phyloP scores from a whole-genome alignment of 2,888 invertebrate species.

The Tenthredo mesomela region DNA sequence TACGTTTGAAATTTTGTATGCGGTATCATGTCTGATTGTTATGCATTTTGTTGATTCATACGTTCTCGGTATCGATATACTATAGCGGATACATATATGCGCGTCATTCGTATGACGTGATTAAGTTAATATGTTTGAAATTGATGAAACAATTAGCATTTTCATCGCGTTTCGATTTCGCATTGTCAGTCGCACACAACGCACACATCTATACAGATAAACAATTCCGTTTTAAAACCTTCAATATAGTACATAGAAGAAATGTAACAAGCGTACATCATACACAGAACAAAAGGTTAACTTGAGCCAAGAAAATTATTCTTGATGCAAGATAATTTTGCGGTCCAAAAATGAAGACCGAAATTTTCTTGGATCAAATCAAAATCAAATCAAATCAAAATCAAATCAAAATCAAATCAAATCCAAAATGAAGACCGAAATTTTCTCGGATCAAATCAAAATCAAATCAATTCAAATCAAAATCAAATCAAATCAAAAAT shows the following conservation, averaged over 20 bases:
- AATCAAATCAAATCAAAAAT: no score
- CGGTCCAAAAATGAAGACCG: no score
- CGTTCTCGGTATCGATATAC: background rate
- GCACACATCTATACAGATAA: background rate
- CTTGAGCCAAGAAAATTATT: no score
- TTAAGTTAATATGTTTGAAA: constrained; percentile 35
- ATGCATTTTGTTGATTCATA: constrained; percentile 18
- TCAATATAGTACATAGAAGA: background rate
- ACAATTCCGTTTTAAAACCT: background rate
- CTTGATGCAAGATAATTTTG: no score
- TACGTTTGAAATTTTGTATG: no score
- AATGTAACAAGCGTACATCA: background rate
- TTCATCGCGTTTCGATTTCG: constrained; percentile 21
- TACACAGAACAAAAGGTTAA: no score
- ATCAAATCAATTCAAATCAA: no score
- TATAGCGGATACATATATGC: background rate
- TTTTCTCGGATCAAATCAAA: no score
- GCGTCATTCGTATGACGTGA: constrained; percentile 28
- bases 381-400: no score
- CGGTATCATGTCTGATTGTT: background rate
- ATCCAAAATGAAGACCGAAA: no score
- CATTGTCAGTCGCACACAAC: background rate
- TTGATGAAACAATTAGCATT: constrained; percentile 34
- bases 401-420: no score
- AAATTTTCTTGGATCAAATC: no score